phyloP scores from a whole-genome alignment of 2,113 vertebrate species.

The Pollimyrus isidori region DNA sequence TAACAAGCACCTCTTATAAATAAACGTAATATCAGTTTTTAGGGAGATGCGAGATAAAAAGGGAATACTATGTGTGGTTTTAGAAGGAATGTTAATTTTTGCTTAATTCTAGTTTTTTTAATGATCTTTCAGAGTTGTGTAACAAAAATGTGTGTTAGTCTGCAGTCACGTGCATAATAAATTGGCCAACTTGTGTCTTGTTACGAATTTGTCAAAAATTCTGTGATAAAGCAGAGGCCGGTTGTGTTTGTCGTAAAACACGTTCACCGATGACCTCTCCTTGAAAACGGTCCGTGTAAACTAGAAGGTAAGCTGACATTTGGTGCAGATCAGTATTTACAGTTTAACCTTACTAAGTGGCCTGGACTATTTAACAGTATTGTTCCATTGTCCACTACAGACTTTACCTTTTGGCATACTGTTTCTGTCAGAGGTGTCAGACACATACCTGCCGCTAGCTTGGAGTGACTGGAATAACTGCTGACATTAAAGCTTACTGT shows the following conservation, averaged over 20 bases:
- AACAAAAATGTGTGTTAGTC: not conserved
- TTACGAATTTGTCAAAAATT: not conserved
- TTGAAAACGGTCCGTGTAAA: not conserved
- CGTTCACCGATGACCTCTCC: not conserved
- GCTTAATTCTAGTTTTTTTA: not conserved
- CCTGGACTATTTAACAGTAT: not conserved
- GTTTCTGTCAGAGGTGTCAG: not conserved
- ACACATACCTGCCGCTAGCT: not conserved
- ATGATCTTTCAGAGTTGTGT: not conserved
- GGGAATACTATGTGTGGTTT: not conserved
- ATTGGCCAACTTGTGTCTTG: not conserved
- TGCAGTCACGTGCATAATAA: not conserved
- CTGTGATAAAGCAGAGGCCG: not conserved
- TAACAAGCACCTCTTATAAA: not conserved
- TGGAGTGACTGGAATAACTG: not conserved
- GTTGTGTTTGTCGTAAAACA: not conserved
- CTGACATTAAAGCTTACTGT: not conserved
- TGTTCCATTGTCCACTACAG: not conserved
- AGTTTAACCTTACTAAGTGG: not conserved
- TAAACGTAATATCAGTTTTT: not conserved
- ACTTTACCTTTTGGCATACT: not conserved
- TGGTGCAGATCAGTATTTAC: not conserved
- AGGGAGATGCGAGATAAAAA: not conserved
- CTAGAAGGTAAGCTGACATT: not conserved
- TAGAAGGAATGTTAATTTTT: not conserved